Conservation (phyloP, 2,797 vertebrate genomes). For the Eulemur rubriventer region DNA sequence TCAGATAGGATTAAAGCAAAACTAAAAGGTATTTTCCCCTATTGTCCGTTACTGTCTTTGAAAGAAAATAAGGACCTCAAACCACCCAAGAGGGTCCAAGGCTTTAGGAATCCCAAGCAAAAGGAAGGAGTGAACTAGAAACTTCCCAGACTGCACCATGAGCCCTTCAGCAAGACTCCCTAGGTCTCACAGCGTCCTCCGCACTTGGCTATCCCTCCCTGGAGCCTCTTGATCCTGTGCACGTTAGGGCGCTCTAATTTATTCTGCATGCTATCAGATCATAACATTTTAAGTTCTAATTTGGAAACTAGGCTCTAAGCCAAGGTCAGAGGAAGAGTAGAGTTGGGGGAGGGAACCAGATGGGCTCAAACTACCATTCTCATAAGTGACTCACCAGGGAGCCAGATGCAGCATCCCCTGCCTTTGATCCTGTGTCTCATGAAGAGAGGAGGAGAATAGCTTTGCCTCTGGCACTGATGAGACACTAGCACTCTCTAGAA, state of each 20-base stretch:
- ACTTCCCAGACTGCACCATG: not conserved
- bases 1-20: constrained; percentile 9
- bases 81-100: not conserved
- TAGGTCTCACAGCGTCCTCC: not conserved
- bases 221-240: not conserved
- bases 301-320: constrained; percentile 58
- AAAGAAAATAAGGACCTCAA: constrained; percentile 42
- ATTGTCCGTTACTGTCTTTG: not conserved
- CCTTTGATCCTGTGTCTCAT: constrained; percentile 21
- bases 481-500: constrained; percentile 16
- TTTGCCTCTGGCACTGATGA: constrained; percentile 5
- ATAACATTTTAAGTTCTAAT: constrained; percentile 36
- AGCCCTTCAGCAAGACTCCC: not conserved
- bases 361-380: constrained; percentile 49
- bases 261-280: constrained; percentile 3
- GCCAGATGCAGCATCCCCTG: constrained; percentile 5
- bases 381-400: constrained; percentile 48
- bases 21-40: not conserved
- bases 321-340: constrained; percentile 61
- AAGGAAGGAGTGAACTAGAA: not conserved
- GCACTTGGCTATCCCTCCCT: not conserved
- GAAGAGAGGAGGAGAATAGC: constrained; percentile 28
- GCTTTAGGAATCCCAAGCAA: constrained; percentile 38
- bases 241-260: not conserved
- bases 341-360: constrained; percentile 15